phyloP scores from a whole-genome alignment of 2,113 vertebrate species.

The Microtus ochrogaster region DNA sequence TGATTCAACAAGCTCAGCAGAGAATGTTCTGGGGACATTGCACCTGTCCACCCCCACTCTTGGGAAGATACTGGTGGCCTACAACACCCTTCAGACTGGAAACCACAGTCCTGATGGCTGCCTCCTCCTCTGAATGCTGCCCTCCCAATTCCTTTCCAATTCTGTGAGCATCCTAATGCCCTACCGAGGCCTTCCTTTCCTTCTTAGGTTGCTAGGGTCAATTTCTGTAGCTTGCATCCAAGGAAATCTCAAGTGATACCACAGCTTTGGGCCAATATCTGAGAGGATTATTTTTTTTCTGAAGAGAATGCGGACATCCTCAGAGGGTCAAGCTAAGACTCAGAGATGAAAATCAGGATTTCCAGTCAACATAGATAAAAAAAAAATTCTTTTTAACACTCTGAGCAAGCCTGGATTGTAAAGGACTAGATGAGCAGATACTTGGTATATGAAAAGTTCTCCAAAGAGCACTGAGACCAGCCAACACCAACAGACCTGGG shows the following conservation, averaged over 20 bases:
- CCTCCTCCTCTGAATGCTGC: background rate
- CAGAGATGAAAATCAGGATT: constrained; percentile 2
- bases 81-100: background rate
- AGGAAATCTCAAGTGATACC: background rate
- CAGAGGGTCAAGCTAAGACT: constrained; percentile 6
- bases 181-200: background rate
- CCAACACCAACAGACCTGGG: background rate
- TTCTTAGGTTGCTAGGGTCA: background rate
- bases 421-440: background rate
- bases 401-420: background rate
- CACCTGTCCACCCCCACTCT: background rate
- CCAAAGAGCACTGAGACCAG: background rate
- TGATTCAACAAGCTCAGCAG: background rate
- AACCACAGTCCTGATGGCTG: background rate
- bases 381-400: background rate
- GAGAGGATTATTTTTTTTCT: background rate
- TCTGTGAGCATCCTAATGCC: background rate
- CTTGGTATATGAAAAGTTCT: background rate
- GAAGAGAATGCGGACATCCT: background rate
- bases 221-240: background rate
- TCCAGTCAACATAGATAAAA: background rate
- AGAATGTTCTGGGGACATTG: too few species aligned
- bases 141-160: background rate
- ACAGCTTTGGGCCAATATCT: background rate
- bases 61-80: background rate